Conservation (phyloP, 2,797 vertebrate species). For the Cheirogaleus major region DNA sequence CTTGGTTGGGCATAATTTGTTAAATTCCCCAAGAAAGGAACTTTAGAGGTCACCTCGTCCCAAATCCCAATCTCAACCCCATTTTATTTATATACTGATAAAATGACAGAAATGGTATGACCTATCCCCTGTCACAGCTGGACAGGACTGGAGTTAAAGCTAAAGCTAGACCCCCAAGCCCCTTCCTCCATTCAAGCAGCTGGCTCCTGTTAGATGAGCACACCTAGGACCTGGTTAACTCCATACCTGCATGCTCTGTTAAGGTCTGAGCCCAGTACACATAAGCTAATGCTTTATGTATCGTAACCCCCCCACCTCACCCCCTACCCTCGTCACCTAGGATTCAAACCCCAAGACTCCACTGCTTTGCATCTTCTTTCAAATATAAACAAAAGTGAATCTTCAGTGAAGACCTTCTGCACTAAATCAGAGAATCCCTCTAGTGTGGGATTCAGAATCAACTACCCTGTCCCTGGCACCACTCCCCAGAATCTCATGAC, state of each 20-base stretch:
- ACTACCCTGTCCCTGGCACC: neutral
- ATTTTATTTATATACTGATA: neutral
- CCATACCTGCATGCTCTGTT: neutral
- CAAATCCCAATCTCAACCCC: neutral
- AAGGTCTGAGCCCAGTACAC: neutral
- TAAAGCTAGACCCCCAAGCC: neutral
- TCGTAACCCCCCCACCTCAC: too few relatives aligned
- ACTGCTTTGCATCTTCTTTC: neutral
- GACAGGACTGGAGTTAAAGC: neutral
- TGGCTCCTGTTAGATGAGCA: neutral
- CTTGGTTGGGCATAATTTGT: neutral
- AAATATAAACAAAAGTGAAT: neutral
- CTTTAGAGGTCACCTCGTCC: neutral
- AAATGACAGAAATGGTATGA: neutral
- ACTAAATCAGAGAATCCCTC: neutral
- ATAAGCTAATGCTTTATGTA: too few relatives aligned
- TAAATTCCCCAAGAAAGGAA: neutral
- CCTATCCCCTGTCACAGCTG: neutral
- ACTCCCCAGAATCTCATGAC: conserved; percentile 60
- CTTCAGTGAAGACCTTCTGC: neutral
- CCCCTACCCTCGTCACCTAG: neutral
- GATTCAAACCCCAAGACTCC: neutral
- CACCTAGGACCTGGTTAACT: neutral
- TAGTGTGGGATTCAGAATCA: neutral
- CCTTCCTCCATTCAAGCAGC: neutral